These are phyloP conservation scores for Muscicapa striata DNA, from an alignment of 2,797 vertebrate genomes.

Conservation along the genomic window DNA sequence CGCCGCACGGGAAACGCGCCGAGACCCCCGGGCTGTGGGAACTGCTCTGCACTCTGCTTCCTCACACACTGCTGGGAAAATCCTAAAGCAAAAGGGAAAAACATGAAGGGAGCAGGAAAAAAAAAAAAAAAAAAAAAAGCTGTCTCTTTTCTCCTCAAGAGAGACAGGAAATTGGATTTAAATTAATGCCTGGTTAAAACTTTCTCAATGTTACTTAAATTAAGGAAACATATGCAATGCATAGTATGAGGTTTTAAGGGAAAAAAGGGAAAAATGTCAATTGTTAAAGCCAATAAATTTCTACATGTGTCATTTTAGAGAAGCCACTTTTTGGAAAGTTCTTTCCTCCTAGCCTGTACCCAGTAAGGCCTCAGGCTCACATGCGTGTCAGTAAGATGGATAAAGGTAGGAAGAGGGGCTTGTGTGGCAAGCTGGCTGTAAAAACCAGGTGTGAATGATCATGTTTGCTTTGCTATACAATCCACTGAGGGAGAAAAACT, in stretches of 20 bases:
- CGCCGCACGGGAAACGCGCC: constrained; percentile 29
- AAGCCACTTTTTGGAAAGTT: not conserved
- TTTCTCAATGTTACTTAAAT: not conserved
- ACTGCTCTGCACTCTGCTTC: constrained; percentile 40
- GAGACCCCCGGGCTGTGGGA: constrained; percentile 63
- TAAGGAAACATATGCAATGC: not conserved
- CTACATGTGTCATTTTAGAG: not conserved
- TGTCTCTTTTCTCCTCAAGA: constrained; percentile 2
- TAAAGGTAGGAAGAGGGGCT: not conserved
- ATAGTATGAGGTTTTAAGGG: not conserved
- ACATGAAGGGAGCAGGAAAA: not conserved
- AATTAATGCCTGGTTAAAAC: constrained; percentile 24
- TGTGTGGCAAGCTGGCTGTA: not conserved
- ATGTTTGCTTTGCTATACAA: not conserved
- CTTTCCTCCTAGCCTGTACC: not conserved
- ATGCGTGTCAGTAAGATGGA: not conserved
- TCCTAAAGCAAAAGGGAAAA: not conserved
- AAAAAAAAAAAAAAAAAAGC: not conserved
- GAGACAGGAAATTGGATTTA: constrained; percentile 54
- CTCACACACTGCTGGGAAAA: constrained; percentile 48
- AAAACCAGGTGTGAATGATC: not conserved
- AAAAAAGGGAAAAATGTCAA: not conserved
- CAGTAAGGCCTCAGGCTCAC: not conserved
- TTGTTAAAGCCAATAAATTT: not conserved
- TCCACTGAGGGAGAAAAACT: not conserved